Evolutionary conservation across 2,797 vertebrate genomes (phyloP).

Genomic region (Picus viridis): DNA sequence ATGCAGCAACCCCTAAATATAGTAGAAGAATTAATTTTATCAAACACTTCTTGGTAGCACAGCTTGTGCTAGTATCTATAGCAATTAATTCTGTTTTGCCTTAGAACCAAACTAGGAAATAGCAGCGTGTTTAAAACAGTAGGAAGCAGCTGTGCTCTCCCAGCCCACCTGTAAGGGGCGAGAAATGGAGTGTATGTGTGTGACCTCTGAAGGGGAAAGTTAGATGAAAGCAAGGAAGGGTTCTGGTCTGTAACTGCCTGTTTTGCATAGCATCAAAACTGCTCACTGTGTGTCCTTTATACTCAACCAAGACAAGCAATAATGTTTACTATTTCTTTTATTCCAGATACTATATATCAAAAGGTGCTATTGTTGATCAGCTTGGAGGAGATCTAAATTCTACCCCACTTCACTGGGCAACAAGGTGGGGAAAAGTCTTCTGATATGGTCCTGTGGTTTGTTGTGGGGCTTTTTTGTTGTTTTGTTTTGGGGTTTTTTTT

Average conservation of each 20-base stretch:
- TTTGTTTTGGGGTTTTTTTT: too few species aligned
- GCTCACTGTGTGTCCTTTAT: background rate
- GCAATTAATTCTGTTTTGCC: background rate
- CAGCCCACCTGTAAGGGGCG: background rate
- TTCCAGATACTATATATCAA: conserved; percentile 96
- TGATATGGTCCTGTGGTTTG: conserved; percentile 1
- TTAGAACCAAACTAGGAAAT: background rate
- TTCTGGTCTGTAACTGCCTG: background rate
- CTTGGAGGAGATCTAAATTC: conserved; percentile 98
- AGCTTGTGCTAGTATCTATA: background rate
- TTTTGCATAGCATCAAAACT: background rate
- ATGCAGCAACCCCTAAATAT: background rate
- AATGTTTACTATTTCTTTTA: conserved; percentile 26
- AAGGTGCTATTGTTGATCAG: conserved; percentile 97
- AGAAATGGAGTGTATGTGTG: background rate
- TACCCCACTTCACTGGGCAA: conserved; percentile 98
- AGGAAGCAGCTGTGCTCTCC: background rate
- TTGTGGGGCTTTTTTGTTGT: too few species aligned
- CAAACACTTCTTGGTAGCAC: background rate
- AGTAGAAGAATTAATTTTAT: background rate
- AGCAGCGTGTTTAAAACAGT: background rate
- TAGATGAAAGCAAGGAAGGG: background rate
- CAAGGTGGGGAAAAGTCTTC: conserved; percentile 83
- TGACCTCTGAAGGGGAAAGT: background rate
- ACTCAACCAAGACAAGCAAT: background rate